Percentiles rank a stretch among this genome's conserved stretches.
These are phyloP conservation scores for Lanius collurio DNA, from an alignment of 2,113 vertebrate genomes.

Conservation along the genomic window DNA sequence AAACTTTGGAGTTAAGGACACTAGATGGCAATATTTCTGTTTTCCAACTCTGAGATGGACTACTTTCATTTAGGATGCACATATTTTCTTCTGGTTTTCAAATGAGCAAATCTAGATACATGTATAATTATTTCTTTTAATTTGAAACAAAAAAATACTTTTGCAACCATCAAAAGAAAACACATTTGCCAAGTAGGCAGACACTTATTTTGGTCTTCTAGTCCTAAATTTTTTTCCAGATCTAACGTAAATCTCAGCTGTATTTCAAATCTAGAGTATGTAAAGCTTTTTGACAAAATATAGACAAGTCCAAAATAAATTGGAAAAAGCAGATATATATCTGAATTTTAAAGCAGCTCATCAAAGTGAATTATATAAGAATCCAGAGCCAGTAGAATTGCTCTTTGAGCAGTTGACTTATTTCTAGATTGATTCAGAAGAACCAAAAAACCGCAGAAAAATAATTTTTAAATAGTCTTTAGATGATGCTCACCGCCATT, in stretches of 20 bases:
- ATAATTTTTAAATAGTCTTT: background rate
- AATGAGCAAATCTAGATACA: background rate
- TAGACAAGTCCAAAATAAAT: background rate
- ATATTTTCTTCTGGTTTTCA: background rate
- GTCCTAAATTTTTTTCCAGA: background rate
- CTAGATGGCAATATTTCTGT: slow-evolving; percentile 72
- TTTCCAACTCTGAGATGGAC: background rate
- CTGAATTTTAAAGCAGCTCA: background rate
- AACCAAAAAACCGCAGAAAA: rapidly evolving
- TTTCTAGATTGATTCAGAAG: background rate
- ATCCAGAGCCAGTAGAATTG: background rate
- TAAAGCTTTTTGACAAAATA: background rate
- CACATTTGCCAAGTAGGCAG: background rate
- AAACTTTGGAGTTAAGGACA: background rate
- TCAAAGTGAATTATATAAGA: background rate
- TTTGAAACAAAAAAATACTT: background rate
- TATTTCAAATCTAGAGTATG: background rate
- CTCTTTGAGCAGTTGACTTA: background rate
- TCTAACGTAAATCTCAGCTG: background rate
- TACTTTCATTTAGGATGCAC: background rate
- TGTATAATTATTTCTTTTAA: background rate
- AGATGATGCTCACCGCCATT: slow-evolving; percentile 80
- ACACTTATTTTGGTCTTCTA: background rate
- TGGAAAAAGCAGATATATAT: background rate
- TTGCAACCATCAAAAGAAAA: background rate